phyloP scores from a whole-genome alignment of 1,140 invertebrate genomes.

The Brachionus paranguensis region DNA sequence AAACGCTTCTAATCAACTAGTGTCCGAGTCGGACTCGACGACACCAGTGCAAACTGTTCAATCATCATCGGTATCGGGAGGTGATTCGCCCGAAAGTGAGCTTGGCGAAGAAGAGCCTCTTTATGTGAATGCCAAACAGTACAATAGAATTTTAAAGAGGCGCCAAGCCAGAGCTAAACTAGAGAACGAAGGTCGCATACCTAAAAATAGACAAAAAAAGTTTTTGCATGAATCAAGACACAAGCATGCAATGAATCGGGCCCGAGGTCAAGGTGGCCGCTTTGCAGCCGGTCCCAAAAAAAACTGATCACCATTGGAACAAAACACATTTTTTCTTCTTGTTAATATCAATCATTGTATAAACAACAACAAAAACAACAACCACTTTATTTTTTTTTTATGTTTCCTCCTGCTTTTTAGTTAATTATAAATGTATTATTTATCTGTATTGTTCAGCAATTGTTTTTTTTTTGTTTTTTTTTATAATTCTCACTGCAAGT shows the following conservation, averaged over 20 bases:
- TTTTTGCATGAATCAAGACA: conserved; percentile 97
- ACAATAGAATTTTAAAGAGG: conserved; percentile 55
- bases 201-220: conserved; percentile 86
- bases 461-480: not conserved
- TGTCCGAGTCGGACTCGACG: not conserved
- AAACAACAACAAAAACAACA: not conserved
- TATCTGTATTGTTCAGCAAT: not conserved
- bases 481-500: not conserved
- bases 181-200: conserved; percentile 71
- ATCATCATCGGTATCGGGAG: not conserved
- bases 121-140: conserved; percentile 96
- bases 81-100: not conserved
- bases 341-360: not conserved
- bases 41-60: not conserved
- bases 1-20: not conserved
- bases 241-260: conserved; percentile 92
- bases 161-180: conserved; percentile 53
- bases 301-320: not conserved
- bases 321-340: not conserved
- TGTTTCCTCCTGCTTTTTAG: not conserved
- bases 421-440: not conserved
- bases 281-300: conserved; percentile 59
- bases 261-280: conserved; percentile 87
- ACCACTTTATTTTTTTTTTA: not conserved
- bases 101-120: conserved; percentile 62